Base-by-base conservation (phyloP, 2,113 vertebrate species). In the Paratilapia polleni region DNA sequence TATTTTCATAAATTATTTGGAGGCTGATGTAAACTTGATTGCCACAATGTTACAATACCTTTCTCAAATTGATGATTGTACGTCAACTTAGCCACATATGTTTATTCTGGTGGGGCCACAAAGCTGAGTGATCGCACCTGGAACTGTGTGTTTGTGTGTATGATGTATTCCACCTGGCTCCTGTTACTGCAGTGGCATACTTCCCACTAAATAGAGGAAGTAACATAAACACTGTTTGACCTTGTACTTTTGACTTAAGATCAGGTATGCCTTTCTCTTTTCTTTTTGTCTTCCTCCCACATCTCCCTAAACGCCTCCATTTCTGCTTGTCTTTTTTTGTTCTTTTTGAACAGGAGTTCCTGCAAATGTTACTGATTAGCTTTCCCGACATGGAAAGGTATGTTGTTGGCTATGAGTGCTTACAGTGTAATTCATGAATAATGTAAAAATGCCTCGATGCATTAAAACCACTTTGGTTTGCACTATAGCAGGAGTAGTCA, bases 291-390 rank as follows among this genome's bases (percentile, higher is more conserved):
- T 66, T 77, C 36, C 62, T 86, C 82, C 78, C 78, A 85, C 83
- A 80, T 81, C 57, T 88, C 64, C n/a, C 22, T 77, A 77, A 88
- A 88, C 59, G 36, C 59, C 61, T 89, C 22, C 10, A 73, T 90
- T 82, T 89, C 38, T 70, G 19, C 87, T 22, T 80, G 47, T 81
- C 12, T 76, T 59, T 63, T 49, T 17, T 31, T 91, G 89, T 57
- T 62, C 92, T 93, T 60, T 22, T 95, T 93, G 91, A 93, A 80
- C 90, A 99, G 98, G 98, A 99, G 95, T 99, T 99, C 91, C 96
- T 99, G 91, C 95, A 89, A 92, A 97, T 97, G 97, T 90, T 99
- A 75, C 94, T 98, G 95, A 96, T 96, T 86, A 95, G 93, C 59
- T 95, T 97, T 90, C 96, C 97, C 89, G 93, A 96, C 95, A 91